Evolutionary conservation across 2,797 vertebrate genomes (phyloP).

Genomic region (Thaleichthys pacificus): DNA sequence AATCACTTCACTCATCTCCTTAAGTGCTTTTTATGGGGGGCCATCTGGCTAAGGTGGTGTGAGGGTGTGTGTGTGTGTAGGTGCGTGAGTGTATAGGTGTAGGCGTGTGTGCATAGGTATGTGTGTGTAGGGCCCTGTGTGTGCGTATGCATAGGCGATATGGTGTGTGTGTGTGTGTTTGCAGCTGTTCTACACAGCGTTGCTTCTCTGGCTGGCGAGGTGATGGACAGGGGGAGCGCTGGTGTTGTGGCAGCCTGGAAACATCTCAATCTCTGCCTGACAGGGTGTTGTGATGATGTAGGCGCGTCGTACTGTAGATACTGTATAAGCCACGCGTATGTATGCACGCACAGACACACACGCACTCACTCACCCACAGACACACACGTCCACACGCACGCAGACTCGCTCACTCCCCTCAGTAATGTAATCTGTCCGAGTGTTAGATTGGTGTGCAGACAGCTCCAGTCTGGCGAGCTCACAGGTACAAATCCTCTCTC

Average conservation of each 20-base stretch:
- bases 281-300: too few relatives aligned
- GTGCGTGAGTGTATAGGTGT: slow-evolving; percentile 53
- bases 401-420: slow-evolving; percentile 14
- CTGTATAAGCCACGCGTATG: neutral
- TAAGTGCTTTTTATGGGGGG: slow-evolving; percentile 79
- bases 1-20: slow-evolving; percentile 80
- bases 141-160: neutral
- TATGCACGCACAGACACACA: slow-evolving; percentile 26
- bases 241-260: neutral
- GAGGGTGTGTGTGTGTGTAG: slow-evolving; percentile 64
- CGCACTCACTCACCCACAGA: slow-evolving; percentile 7
- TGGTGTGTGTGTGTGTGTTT: neutral
- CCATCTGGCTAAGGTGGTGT: slow-evolving; percentile 79
- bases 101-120: slow-evolving; percentile 50
- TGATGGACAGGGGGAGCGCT: neutral
- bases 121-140: neutral
- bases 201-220: neutral
- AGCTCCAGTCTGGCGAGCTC: slow-evolving; percentile 11
- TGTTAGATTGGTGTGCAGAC: slow-evolving; percentile 1
- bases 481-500: slow-evolving; percentile 11
- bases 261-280: neutral
- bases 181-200: neutral
- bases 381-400: neutral
- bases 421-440: neutral
- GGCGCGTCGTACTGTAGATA: too few relatives aligned